phyloP scores from a whole-genome alignment of 2,797 vertebrate genomes.

The Gallinago stenura region DNA sequence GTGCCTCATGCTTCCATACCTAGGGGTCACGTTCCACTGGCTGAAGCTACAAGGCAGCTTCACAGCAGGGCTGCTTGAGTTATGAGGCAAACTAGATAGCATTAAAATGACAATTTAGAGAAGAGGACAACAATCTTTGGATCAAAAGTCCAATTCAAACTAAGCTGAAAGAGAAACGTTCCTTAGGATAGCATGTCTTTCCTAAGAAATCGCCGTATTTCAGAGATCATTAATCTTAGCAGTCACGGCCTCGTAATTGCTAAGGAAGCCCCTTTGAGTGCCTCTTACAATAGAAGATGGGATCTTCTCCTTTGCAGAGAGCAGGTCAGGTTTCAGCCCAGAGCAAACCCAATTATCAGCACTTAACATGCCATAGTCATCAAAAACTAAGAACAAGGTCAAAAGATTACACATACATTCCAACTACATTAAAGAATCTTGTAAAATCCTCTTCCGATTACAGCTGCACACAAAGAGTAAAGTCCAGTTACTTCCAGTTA shows the following conservation, averaged over 20 bases:
- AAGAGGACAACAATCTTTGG: neutral
- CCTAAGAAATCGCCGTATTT: neutral
- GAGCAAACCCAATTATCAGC: constrained; percentile 48
- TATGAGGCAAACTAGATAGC: neutral
- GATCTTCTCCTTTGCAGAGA: neutral
- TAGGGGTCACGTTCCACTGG: neutral
- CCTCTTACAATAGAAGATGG: neutral
- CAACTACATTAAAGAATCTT: constrained; percentile 4
- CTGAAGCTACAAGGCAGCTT: neutral
- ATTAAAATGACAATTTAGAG: neutral
- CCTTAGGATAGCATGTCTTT: neutral
- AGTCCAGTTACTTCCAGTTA: constrained; percentile 1
- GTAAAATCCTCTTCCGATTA: constrained; percentile 8
- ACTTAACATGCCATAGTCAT: constrained; percentile 29
- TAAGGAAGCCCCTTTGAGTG: neutral
- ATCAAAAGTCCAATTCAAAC: neutral
- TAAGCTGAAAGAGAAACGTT: neutral
- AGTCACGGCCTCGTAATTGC: neutral
- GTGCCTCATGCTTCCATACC: neutral
- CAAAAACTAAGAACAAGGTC: constrained; percentile 38
- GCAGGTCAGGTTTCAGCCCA: constrained; percentile 47
- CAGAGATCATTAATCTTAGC: neutral
- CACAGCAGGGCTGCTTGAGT: neutral
- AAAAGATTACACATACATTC: constrained; percentile 42
- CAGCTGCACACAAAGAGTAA: neutral